Base-by-base conservation (phyloP, 2,113 vertebrate genomes). In the Arenaria interpres region DNA sequence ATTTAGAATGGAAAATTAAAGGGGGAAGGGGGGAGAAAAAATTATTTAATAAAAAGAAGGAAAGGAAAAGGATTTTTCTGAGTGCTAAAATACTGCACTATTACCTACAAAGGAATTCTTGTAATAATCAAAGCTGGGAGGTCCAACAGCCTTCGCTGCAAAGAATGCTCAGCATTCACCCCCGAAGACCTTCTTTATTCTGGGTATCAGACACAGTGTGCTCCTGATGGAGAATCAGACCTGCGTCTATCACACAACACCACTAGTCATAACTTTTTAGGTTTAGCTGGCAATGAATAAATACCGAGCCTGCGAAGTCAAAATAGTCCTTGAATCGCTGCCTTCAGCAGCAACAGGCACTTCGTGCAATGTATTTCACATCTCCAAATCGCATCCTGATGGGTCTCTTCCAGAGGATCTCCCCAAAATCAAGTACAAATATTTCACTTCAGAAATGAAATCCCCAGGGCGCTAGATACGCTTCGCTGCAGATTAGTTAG, bases 121-220 rank as follows among this genome's bases (percentile, higher is more conserved):
- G 84, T 62, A 46, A 66, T 85, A 73, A 78, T 57, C 86, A 85
- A 67, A 95, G 68, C 83, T 48, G 67, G 62, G 78, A 69, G 60
- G 68, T 89, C 88, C 41, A 28, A 54, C 5, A 71, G 85, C 63
- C 72, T 88, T 91, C 72, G 39, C 73, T 62, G 71, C 64, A 93
- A 95, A 94, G 94, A 97, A 96, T 94, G 79, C 56, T 88, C 94
- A 96, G 95, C 78, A 90, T 95, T 94, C 93, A 83, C 85, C 85
- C 93, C 83, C 60, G 1, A 87, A 85, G 81, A 86, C 90, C 89
- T 92, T 90, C 90, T 53, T 74, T 91, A 41, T 21, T 33, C 41
- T n/a, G 89, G 59, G 12, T 92, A 89, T 90, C 89, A 50, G 77
- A 56, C 77, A n/a, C 64, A 60, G 74, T 8, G 6, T 1, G 18